phyloP scores from a whole-genome alignment of 2,797 vertebrate species.

The Hydrocynus forskahlii region DNA sequence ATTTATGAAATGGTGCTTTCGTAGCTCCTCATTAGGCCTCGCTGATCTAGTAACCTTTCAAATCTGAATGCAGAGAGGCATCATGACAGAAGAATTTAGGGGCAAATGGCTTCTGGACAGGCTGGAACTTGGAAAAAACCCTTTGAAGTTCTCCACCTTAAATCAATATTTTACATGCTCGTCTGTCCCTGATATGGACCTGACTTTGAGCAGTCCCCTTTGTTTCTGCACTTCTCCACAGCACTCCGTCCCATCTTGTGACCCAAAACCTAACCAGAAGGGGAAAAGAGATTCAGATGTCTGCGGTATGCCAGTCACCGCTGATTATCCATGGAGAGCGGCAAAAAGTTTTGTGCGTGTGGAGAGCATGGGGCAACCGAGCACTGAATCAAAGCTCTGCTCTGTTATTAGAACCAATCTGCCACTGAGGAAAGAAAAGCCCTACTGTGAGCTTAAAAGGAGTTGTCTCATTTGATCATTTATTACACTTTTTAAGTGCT shows the following conservation, averaged over 20 bases:
- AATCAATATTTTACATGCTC: slow-evolving; percentile 33
- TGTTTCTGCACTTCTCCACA: background rate
- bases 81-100: slow-evolving; percentile 29
- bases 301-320: slow-evolving; percentile 68
- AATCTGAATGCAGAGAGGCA: slow-evolving; percentile 22
- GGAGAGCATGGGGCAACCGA: slow-evolving; percentile 65
- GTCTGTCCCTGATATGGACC: slow-evolving; percentile 28
- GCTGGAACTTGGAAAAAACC: slow-evolving; percentile 15
- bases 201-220: background rate
- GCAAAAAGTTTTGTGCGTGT: slow-evolving; percentile 70
- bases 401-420: slow-evolving; percentile 78
- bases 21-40: slow-evolving; percentile 27
- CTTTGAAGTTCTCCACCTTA: slow-evolving; percentile 44
- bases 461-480: slow-evolving; percentile 84
- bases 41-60: slow-evolving; percentile 34
- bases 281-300: slow-evolving; percentile 55
- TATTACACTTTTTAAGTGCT: slow-evolving; percentile 83
- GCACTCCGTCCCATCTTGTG: slow-evolving; percentile 26
- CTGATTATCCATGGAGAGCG: slow-evolving; percentile 74
- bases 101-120: slow-evolving; percentile 24
- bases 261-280: slow-evolving; percentile 35
- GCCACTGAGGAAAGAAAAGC: slow-evolving; percentile 78
- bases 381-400: slow-evolving; percentile 74
- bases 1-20: slow-evolving; percentile 39
- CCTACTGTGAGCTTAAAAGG: slow-evolving; percentile 78